Evolutionary conservation across 2,888 invertebrate species (phyloP), one percentile per base, ranked within the genome.

Genomic region (Agonopterix arenella): DNA sequence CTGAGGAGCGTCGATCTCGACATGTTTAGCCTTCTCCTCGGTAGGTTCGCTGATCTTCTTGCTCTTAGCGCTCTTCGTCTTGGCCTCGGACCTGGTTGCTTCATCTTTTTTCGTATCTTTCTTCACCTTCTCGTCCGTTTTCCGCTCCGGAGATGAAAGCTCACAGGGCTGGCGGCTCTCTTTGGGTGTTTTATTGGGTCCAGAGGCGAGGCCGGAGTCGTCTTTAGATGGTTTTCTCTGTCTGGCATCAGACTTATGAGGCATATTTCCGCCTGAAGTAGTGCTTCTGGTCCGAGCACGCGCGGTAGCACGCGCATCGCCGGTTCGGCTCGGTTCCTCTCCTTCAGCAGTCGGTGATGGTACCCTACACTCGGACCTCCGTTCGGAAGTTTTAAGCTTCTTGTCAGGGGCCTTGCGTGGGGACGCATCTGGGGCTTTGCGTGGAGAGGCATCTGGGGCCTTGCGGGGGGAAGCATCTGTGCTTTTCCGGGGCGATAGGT

Each of bases 321-420:
- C 70, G 86, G 83, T 62, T 89, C 90, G 73, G 73, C 79, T 64
- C 86, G 91, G 82, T 94, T 94, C 93, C 92, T 93, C 93, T 94
- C 94, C 90, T 90, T 93, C 91, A 94, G 85, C 77, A 93, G 91
- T 73, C 91, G 92, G 90, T 90, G 93, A 90, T 91, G 92, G 90
- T 91, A 91, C 90, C 90, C 92, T 90, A 84, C 89, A 90, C 90
- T 92, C 93, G 91, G 92, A 91, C 91, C 91, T 91, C 93, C 92
- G 92, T 91, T 93, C 93, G 93, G 93, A 93, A 93, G 93, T 93
- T 93, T 93, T 93, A 92, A 93, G 93, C 93, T 93, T 93, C 93
- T 93, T 93, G 86, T 93, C 93, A 79, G 93, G 92, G 91, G 92
- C 91, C 91, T 92, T 93, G 81, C 90, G 91, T 59, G 79, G 77